These are phyloP conservation scores for Machimus atricapillus DNA, from an alignment of 2,888 invertebrate genomes.

Conservation along the genomic window DNA sequence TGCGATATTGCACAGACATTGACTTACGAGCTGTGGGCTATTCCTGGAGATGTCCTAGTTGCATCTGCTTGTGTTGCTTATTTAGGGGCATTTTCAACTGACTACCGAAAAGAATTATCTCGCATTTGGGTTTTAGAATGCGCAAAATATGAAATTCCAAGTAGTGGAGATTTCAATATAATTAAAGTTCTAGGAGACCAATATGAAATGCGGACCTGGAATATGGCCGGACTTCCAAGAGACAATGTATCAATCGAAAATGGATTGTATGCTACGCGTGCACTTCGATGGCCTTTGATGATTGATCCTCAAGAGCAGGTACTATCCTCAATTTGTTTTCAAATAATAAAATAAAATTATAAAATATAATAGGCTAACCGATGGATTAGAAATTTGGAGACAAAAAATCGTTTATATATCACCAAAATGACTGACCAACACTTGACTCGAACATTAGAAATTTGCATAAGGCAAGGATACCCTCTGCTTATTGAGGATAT, in stretches of 20 bases:
- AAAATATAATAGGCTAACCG: conserved; percentile 74
- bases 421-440: conserved; percentile 80
- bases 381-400: conserved; percentile 91
- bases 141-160: conserved; percentile 71
- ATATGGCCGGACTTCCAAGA: conserved; percentile 84
- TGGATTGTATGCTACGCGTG: conserved; percentile 85
- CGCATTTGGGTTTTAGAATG: conserved; percentile 74
- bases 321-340: not conserved
- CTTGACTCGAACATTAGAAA: conserved; percentile 81
- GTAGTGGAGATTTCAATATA: conserved; percentile 74
- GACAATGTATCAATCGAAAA: conserved; percentile 91
- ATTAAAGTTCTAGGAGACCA: conserved; percentile 79
- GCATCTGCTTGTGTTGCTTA: conserved; percentile 90
- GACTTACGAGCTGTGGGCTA: conserved; percentile 72
- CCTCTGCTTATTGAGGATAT: conserved; percentile 89
- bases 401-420: conserved; percentile 74
- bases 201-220: conserved; percentile 89
- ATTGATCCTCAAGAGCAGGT: conserved; percentile 96
- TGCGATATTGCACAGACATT: conserved; percentile 63
- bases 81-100: conserved; percentile 85
- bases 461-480: conserved; percentile 78
- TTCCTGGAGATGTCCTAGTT: conserved; percentile 86
- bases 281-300: conserved; percentile 87
- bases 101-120: conserved; percentile 74
- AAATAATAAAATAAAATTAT: conserved; percentile 2